Base-by-base conservation (phyloP, 2,888 invertebrate species). In the Aphelenchoides bicaudatus region DNA sequence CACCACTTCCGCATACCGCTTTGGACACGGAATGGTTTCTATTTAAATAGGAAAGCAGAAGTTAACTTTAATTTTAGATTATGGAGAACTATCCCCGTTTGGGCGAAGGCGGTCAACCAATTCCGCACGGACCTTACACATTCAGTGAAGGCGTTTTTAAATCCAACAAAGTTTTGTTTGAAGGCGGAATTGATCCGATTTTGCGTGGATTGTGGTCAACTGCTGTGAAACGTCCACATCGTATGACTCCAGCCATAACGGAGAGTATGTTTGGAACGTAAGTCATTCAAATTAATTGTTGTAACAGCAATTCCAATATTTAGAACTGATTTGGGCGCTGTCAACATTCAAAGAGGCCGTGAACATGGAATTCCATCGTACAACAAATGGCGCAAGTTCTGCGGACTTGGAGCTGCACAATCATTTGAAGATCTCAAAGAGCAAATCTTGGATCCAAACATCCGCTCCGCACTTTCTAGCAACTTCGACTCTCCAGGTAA, bases 1-100 rank as follows among this genome's bases (percentile, higher is more conserved):
- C 80, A 92, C 96, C 0, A 92, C 96, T 0, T 93, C 93, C 8
- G 96, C 94, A 0, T 83, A 96, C 55, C 85, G 81, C 58, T 92
- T 99, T 80, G 98, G 98, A 0, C 98, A 98, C 81, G 89, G 93
- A 0, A 83, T 98, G 64, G n/a, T n/a, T n/a, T n/a, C n/a, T n/a
- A n/a, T n/a, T n/a, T n/a, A n/a, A n/a, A n/a, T n/a, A 10, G 46
- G 10, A 30, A 49, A 10, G 5, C 13, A 8, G 13, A 51, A n/a
- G 19, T 19, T 39, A 34, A n/a, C n/a, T n/a, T n/a, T n/a, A n/a
- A n/a, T n/a, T n/a, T n/a, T n/a, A n/a, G n/a, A 34, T 67, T 66
- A 28, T 39, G 65, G 76, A 76, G 56, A 84, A 90, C 55, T 83
- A 96, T 38, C 87, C 89, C 70, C 86, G 92, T 50, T 84, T 90